These are phyloP conservation scores for Helarctos malayanus DNA, from an alignment of 2,797 vertebrate species.

Conservation along the genomic window DNA sequence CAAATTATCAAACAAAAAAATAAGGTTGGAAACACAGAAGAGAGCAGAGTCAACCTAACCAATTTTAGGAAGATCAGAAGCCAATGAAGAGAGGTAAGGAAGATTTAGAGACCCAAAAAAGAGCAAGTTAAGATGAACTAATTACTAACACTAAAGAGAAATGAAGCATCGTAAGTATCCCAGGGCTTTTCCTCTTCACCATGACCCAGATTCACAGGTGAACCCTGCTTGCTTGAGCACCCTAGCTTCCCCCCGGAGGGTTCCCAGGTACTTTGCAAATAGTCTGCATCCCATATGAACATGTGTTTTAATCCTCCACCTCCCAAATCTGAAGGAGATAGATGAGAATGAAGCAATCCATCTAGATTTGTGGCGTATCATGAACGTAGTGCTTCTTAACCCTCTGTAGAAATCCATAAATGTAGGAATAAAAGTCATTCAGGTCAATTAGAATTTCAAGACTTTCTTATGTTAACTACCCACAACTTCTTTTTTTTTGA, in stretches of 20 bases:
- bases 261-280: not conserved
- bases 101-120: not conserved
- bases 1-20: conserved; percentile 8
- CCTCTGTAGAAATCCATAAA: not conserved
- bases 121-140: not conserved
- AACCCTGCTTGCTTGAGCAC: not conserved
- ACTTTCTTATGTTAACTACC: not conserved
- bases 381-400: not conserved
- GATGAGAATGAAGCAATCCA: not conserved
- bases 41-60: not conserved
- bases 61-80: conserved; percentile 2
- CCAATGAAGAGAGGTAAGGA: not conserved
- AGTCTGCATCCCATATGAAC: not conserved
- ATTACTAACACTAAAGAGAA: not conserved
- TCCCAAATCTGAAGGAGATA: not conserved
- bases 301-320: not conserved
- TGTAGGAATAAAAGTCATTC: not conserved
- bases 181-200: not conserved
- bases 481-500: not conserved
- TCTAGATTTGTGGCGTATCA: not conserved
- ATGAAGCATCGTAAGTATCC: not conserved
- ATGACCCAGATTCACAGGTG: not conserved
- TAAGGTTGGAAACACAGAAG: not conserved
- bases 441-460: not conserved
- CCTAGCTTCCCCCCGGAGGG: not conserved